Evolutionary conservation across 2,797 vertebrate genomes (phyloP).

Genomic region (Leptatherina wallacei): DNA sequence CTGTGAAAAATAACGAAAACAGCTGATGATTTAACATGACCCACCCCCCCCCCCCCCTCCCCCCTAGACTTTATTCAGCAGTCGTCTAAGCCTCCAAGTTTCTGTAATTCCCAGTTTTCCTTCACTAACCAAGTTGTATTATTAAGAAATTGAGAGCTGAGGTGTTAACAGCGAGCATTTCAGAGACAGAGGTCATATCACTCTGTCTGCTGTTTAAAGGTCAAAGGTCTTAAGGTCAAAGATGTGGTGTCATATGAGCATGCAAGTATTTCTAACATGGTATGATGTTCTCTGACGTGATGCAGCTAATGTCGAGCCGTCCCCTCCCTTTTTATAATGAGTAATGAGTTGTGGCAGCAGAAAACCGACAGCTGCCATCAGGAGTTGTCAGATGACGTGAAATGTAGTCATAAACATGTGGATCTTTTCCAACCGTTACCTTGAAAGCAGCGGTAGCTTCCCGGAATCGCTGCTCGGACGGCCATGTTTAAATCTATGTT

Average conservation of each 20-base stretch:
- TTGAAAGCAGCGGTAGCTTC: neutral
- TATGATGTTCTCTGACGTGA: neutral
- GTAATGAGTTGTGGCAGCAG: neutral
- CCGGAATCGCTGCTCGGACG: neutral
- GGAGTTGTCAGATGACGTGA: neutral
- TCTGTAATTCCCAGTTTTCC: neutral
- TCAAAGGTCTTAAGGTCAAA: neutral
- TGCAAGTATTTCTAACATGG: neutral
- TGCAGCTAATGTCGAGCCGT: neutral
- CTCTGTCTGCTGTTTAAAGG: neutral
- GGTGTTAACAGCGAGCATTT: neutral
- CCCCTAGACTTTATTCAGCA: too few relatives aligned
- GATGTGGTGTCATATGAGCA: neutral
- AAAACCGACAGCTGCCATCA: neutral
- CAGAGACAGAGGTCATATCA: neutral
- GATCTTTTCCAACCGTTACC: neutral
- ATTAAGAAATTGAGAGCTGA: neutral
- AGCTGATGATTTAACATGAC: too few relatives aligned
- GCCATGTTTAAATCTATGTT: neutral
- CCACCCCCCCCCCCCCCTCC: too few relatives aligned
- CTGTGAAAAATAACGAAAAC: too few relatives aligned
- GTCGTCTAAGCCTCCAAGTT: too few relatives aligned
- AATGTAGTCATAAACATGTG: neutral
- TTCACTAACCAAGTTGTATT: neutral
- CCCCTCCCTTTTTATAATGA: neutral